These are phyloP conservation scores for Theropithecus gelada DNA, from an alignment of 2,113 vertebrate genomes.

Conservation along the genomic window DNA sequence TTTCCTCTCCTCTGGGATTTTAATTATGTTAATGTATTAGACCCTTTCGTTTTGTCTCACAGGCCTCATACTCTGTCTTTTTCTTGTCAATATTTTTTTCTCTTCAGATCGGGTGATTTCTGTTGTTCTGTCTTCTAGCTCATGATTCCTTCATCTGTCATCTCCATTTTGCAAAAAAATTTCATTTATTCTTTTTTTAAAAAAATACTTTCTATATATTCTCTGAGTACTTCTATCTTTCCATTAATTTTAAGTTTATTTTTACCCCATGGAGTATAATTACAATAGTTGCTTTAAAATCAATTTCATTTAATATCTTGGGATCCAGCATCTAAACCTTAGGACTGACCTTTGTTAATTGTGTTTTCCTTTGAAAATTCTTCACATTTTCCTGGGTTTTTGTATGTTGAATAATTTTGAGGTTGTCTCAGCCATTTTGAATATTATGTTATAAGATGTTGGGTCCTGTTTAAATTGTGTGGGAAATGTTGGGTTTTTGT, in stretches of 20 bases:
- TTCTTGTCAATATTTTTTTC: neutral
- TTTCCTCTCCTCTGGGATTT: neutral
- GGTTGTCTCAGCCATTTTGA: neutral
- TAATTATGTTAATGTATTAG: neutral
- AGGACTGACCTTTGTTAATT: neutral
- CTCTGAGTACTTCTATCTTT: neutral
- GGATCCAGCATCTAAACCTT: neutral
- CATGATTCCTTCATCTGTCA: neutral
- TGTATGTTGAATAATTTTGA: neutral
- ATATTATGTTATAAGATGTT: neutral
- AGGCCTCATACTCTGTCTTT: neutral
- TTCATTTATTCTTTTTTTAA: neutral
- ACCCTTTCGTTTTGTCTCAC: neutral
- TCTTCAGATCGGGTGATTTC: slow-evolving; percentile 5
- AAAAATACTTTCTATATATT: neutral
- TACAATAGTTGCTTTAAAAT: neutral
- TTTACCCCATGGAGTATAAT: neutral
- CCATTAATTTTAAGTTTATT: neutral
- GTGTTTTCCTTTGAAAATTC: neutral
- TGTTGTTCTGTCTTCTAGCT: neutral
- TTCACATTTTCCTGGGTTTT: neutral
- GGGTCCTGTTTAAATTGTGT: neutral
- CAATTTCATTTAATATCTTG: neutral
- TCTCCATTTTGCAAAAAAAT: neutral
- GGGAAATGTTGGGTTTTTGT: neutral